These are phyloP conservation scores for Aythya fuligula DNA, from an alignment of 2,797 vertebrate species.

Conservation along the genomic window DNA sequence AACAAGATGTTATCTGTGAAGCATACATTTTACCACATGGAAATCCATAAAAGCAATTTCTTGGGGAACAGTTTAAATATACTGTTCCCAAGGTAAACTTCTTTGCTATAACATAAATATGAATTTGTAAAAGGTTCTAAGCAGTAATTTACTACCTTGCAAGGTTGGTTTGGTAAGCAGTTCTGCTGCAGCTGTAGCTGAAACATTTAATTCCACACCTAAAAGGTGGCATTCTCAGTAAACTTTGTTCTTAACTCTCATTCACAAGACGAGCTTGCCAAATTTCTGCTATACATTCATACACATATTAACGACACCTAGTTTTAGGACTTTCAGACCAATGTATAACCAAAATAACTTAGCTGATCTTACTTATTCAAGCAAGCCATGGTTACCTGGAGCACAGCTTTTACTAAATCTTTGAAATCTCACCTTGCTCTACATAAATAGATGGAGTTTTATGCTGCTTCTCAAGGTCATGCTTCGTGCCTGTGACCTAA, in stretches of 20 bases:
- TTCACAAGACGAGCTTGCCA: neutral
- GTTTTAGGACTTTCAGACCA: neutral
- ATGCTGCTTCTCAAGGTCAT: neutral
- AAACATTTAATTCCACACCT: conserved; percentile 34
- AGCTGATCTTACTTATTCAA: no score
- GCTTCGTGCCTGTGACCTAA: neutral
- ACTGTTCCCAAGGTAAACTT: conserved; percentile 37
- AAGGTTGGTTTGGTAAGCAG: neutral
- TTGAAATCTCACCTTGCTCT: neutral
- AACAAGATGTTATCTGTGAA: conserved; percentile 47
- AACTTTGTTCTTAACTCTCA: conserved; percentile 11
- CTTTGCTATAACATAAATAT: conserved; percentile 34
- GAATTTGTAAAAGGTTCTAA: conserved; percentile 49
- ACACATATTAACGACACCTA: neutral
- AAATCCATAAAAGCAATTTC: conserved; percentile 57
- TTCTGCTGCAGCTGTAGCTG: neutral
- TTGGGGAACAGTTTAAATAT: conserved; percentile 42
- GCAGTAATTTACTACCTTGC: conserved; percentile 35
- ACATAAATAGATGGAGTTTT: neutral
- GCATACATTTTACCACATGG: neutral
- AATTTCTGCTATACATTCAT: neutral
- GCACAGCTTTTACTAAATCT: neutral
- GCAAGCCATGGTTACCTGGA: neutral
- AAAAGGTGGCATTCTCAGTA: neutral
- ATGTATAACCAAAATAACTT: neutral